Evolutionary conservation across 2,888 invertebrate species (phyloP).

Genomic region (Epistrophe grossulariae): DNA sequence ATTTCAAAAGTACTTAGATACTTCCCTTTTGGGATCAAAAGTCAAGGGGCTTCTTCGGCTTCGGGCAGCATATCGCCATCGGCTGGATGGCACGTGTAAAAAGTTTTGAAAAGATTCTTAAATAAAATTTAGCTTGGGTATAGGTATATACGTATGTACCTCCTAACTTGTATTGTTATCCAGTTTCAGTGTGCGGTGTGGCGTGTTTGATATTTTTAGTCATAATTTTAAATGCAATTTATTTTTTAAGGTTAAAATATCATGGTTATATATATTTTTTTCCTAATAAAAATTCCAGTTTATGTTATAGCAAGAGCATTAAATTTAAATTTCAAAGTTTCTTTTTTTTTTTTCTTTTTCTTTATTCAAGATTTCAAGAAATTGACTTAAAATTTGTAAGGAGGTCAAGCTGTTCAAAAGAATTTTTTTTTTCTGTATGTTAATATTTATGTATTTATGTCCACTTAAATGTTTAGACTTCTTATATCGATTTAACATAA

Average conservation of each 20-base stretch:
- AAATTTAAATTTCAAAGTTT: background rate
- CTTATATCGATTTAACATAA: too few species aligned
- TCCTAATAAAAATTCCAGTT: background rate
- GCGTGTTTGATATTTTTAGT: background rate
- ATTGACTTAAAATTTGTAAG: background rate
- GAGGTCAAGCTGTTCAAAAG: background rate
- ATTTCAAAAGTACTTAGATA: slow-evolving; percentile 18
- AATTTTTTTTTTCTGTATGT: too few species aligned
- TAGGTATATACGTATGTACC: too few species aligned
- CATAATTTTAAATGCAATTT: slow-evolving; percentile 19
- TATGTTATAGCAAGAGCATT: background rate
- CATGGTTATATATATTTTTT: background rate
- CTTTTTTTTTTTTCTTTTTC: background rate
- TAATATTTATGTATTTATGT: too few species aligned
- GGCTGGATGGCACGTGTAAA: background rate
- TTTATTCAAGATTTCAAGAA: background rate
- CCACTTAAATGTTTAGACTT: too few species aligned
- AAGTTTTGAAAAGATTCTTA: slow-evolving; percentile 12
- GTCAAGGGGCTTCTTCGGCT: too few species aligned
- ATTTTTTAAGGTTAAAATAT: slow-evolving; percentile 1
- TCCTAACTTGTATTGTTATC: background rate
- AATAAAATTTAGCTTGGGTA: background rate
- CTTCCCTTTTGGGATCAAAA: background rate
- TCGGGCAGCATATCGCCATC: background rate
- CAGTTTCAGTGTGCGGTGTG: background rate